phyloP scores from a whole-genome alignment of 2,888 invertebrate species.

The Limnephilus lunatus region DNA sequence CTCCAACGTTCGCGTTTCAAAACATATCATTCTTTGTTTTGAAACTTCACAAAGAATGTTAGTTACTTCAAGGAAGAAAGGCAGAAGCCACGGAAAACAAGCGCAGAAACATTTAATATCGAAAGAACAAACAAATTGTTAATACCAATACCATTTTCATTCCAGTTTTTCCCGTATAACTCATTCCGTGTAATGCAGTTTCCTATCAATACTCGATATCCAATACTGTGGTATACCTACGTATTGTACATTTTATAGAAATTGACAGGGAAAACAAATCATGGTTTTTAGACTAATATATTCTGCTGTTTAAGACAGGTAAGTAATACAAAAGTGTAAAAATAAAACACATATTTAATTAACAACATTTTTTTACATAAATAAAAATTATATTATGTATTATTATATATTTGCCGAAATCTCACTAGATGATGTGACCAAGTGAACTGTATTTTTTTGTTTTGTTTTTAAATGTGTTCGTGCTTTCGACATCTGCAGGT shows the following conservation, averaged over 20 bases:
- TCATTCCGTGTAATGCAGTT: slow-evolving; percentile 42
- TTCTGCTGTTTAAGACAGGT: not conserved
- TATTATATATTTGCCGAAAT: too few species aligned
- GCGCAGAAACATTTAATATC: not conserved
- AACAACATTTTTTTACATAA: too few species aligned
- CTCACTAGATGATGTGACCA: too few species aligned
- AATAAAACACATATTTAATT: too few species aligned
- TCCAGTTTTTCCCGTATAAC: slow-evolving; percentile 36
- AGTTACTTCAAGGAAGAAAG: slow-evolving; percentile 11
- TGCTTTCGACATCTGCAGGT: too few species aligned
- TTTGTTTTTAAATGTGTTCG: too few species aligned
- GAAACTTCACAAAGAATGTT: not conserved
- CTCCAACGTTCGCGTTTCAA: not conserved
- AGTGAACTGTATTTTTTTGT: too few species aligned
- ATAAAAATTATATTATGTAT: too few species aligned
- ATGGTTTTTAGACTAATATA: not conserved
- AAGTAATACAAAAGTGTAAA: not conserved
- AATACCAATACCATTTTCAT: slow-evolving; percentile 46
- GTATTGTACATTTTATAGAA: not conserved
- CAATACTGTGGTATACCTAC: not conserved
- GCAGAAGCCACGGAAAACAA: not conserved
- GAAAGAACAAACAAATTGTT: slow-evolving; percentile 36
- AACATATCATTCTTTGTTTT: not conserved
- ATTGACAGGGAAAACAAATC: not conserved
- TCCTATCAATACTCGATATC: slow-evolving; percentile 16